These are phyloP conservation scores for Drosophila ohnishii DNA, from an alignment of 1,140 invertebrate species.

Conservation along the genomic window DNA sequence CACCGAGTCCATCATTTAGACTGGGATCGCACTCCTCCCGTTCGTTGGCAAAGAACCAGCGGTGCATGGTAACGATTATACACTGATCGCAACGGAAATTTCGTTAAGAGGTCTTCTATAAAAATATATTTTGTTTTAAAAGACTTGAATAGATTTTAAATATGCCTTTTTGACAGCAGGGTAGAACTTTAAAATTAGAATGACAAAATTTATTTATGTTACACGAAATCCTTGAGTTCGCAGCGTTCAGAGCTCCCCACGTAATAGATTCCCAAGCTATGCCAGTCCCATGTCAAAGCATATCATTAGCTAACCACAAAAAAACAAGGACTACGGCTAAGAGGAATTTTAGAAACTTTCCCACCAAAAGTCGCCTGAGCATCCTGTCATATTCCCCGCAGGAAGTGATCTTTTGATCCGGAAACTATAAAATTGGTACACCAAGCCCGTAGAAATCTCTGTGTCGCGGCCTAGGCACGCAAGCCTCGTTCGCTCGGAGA, in stretches of 20 bases:
- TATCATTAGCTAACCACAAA: constrained; percentile 41
- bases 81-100: constrained; percentile 22
- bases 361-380: constrained; percentile 60
- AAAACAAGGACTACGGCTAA: constrained; percentile 1
- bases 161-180: too few species aligned
- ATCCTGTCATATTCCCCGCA: constrained; percentile 75
- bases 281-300: constrained; percentile 29
- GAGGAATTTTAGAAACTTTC: constrained; percentile 40
- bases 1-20: not conserved
- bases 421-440: constrained; percentile 77
- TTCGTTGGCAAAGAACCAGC: constrained; percentile 75
- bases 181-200: not conserved
- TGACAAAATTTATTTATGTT: not conserved
- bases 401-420: constrained; percentile 82
- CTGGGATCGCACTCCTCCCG: constrained; percentile 43
- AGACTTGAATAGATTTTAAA: constrained; percentile 5
- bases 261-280: not conserved
- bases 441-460: constrained; percentile 56
- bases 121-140: constrained; percentile 7
- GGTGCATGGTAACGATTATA: constrained; percentile 50
- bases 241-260: too few species aligned
- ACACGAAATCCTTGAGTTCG: not conserved
- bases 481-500: constrained; percentile 24
- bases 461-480: constrained; percentile 54
- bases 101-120: not conserved